Conservation (phyloP, 2,797 vertebrate species). For the Poeciliopsis infans region DNA sequence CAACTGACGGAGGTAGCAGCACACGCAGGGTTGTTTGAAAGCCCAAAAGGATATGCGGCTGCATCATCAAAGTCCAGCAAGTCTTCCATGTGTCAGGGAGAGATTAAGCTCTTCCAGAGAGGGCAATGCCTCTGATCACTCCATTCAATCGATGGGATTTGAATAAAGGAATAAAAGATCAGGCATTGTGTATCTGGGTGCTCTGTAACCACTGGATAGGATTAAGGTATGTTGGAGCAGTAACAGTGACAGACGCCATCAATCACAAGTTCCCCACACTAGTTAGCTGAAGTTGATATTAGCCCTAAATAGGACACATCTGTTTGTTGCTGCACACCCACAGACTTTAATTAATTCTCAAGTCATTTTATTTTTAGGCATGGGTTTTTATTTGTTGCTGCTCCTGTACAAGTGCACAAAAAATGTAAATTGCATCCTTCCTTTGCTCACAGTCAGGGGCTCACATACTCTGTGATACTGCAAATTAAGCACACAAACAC, state of each 20-base stretch:
- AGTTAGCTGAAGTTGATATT: constrained; percentile 85
- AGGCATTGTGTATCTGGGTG: constrained; percentile 73
- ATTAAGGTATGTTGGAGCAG: constrained; percentile 73
- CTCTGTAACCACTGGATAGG: constrained; percentile 71
- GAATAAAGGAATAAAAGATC: constrained; percentile 83
- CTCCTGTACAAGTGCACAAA: constrained; percentile 79
- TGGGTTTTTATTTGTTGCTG: constrained; percentile 80
- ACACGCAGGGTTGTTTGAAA: constrained; percentile 81
- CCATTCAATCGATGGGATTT: constrained; percentile 84
- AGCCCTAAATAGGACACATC: constrained; percentile 88
- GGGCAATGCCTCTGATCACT: constrained; percentile 84
- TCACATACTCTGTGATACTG: constrained; percentile 69
- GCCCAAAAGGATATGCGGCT: constrained; percentile 83
- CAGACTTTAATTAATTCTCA: constrained; percentile 87
- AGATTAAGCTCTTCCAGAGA: constrained; percentile 83
- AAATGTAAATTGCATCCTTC: constrained; percentile 81
- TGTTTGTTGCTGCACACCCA: constrained; percentile 85
- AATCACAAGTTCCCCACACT: constrained; percentile 83
- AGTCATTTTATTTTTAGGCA: constrained; percentile 87
- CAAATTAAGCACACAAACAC: constrained; percentile 57
- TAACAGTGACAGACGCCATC: constrained; percentile 80
- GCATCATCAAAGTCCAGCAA: constrained; percentile 86
- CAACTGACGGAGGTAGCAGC: constrained; percentile 82
- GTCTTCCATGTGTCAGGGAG: constrained; percentile 82
- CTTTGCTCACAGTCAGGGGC: constrained; percentile 78